Evolutionary conservation across 2,797 vertebrate species (phyloP).

Genomic region (Miichthys miiuy): DNA sequence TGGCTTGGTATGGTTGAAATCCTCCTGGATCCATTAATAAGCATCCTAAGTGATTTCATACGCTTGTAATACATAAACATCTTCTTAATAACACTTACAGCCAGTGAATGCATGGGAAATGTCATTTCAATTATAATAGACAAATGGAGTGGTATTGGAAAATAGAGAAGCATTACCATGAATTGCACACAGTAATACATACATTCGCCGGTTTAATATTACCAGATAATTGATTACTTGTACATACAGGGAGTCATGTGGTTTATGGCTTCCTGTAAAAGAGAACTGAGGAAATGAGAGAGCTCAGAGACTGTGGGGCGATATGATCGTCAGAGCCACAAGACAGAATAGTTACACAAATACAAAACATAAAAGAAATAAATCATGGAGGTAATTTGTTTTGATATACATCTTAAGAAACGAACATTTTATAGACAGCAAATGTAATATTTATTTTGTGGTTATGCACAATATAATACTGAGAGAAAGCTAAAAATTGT

Average conservation of each 20-base stretch:
- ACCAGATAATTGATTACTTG: slow-evolving; percentile 50
- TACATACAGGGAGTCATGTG: slow-evolving; percentile 16
- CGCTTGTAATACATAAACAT: slow-evolving; percentile 27
- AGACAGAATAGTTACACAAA: background rate
- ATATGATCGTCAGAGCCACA: background rate
- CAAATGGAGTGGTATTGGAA: slow-evolving; percentile 45
- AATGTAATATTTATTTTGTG: background rate
- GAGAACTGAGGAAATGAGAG: slow-evolving; percentile 28
- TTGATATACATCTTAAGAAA: background rate
- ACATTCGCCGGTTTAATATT: slow-evolving; percentile 14
- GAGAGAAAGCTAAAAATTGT: too few species aligned
- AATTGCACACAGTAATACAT: slow-evolving; percentile 14
- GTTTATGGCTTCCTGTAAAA: slow-evolving; percentile 42
- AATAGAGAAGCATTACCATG: slow-evolving; percentile 15
- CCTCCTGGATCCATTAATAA: slow-evolving; percentile 3
- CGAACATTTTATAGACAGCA: background rate
- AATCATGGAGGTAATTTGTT: background rate
- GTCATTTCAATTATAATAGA: slow-evolving; percentile 28
- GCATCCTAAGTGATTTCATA: slow-evolving; percentile 4
- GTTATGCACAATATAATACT: too few species aligned
- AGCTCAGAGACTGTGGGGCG: background rate
- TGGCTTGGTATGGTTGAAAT: background rate
- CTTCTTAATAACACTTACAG: slow-evolving; percentile 25
- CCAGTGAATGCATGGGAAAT: slow-evolving; percentile 8
- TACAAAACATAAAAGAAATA: background rate